Base-by-base conservation (phyloP, 2,113 vertebrate genomes). In the Panurus biarmicus region DNA sequence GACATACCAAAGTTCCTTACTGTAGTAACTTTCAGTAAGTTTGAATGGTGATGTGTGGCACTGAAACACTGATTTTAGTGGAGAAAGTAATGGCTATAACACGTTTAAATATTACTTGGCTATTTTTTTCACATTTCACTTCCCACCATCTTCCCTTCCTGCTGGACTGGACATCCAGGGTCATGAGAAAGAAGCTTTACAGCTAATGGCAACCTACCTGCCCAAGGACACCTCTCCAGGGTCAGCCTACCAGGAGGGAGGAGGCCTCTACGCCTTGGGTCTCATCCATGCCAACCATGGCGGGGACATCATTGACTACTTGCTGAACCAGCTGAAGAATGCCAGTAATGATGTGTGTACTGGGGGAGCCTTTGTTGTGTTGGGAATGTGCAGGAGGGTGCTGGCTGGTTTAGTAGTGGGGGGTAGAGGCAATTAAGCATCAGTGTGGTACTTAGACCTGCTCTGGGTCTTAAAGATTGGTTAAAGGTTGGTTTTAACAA, bases 271-370 rank as follows among this genome's bases (percentile, higher is more conserved):
- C 7, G 99, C 99, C 26, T 96, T 99, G 66, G 99, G 99, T 50
- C 98, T 99, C 40, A 99, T 99, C 96, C 99, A 99, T 83, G 99
- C 99, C 82, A 99, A 99, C 97, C 99, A 99, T 12, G 99, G 99
- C 2, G 99, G 99, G 4, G 99, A 99, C 96, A 99, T 99, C 94
- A 99, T 99, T 38, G 99, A 99, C 97, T 99, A 99, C 94, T 97
- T 99, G 80, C 98, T 99, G 87, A 98, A 98, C 96, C 99, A 99
- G 94, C 98, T 99, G 56, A 99, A 99, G 97, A 99, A 99, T 36
- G 99, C 99, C 94, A 99, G 99, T 97, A 99, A 99, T 78, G 99
- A 99, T 94, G 99, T 99, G 96, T 89, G 99, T 97, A 57, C 78
- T 81, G 42, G 28, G 25, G 5, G 24, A 83, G 47, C 42, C 38